Percentiles rank a stretch among this genome's conserved stretches.
Evolutionary conservation across 2,797 vertebrate species (phyloP).

Genomic region (Heliangelus exortis): DNA sequence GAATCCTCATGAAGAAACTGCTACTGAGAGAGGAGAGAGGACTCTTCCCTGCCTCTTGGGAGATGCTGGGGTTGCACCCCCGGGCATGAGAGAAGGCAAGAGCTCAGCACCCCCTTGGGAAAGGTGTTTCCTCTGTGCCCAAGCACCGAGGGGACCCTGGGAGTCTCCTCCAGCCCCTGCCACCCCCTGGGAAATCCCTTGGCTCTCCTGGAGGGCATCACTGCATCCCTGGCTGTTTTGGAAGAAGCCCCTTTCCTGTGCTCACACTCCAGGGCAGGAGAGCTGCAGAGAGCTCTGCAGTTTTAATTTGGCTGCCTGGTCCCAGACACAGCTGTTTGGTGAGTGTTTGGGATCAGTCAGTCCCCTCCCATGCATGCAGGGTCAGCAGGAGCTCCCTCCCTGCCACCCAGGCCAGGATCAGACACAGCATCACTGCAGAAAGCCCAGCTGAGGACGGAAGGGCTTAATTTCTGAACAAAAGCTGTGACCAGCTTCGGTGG

Average conservation of each 20-base stretch:
- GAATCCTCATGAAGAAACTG: not conserved
- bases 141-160: not conserved
- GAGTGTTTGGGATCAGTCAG: not conserved
- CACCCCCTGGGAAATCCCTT: not conserved
- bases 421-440: not conserved
- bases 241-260: not conserved
- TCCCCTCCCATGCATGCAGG: not conserved
- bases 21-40: not conserved
- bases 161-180: not conserved
- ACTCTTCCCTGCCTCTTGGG: not conserved
- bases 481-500: not conserved
- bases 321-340: not conserved
- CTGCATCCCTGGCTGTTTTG: not conserved
- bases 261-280: not conserved
- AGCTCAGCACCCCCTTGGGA: not conserved
- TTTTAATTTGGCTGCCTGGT: not conserved
- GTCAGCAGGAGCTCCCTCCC: not conserved
- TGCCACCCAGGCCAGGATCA: not conserved
- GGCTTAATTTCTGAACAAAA: constrained; percentile 2
- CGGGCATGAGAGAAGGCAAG: not conserved
- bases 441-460: not conserved
- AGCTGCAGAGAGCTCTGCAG: not conserved
- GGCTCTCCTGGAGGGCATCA: not conserved
- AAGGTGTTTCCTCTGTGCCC: not conserved
- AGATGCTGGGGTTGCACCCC: not conserved